phyloP scores from a whole-genome alignment of 2,113 vertebrate species.

The Paraplagusia blochii region DNA sequence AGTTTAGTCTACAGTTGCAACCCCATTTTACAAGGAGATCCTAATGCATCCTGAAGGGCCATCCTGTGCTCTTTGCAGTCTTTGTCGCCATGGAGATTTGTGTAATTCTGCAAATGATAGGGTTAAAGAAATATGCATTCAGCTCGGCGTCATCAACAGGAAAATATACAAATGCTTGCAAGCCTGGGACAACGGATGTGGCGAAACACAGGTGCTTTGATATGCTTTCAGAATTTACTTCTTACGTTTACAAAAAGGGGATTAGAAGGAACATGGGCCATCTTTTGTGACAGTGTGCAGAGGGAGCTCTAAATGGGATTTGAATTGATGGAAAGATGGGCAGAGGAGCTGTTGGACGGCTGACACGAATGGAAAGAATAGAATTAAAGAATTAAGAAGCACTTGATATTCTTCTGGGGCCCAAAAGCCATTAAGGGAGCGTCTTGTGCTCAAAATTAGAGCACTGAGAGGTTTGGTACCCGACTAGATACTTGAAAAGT shows the following conservation, averaged over 20 bases:
- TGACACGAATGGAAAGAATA: conserved; percentile 60
- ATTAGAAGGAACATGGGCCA: conserved; percentile 21
- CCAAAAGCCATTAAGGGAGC: conserved; percentile 60
- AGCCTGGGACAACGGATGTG: conserved; percentile 48
- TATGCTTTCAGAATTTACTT: conserved; percentile 64
- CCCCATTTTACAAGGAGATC: conserved; percentile 48
- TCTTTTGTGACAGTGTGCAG: conserved; percentile 45
- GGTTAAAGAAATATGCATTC: conserved; percentile 62
- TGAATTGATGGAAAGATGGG: conserved; percentile 51
- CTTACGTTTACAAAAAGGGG: conserved; percentile 18
- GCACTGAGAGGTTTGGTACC: conserved; percentile 63
- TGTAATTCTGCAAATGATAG: conserved; percentile 54
- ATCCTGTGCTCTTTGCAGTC: conserved; percentile 51
- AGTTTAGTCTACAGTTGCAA: conserved; percentile 50
- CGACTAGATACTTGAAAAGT: conserved; percentile 40
- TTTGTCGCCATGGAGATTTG: conserved; percentile 65
- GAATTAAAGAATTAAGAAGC: conserved; percentile 65
- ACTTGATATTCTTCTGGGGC: conserved; percentile 64
- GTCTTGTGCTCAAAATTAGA: conserved; percentile 54
- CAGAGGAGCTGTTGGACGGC: conserved; percentile 45
- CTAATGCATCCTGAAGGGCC: conserved; percentile 70
- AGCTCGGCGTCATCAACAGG: conserved; percentile 42
- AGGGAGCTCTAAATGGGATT: conserved; percentile 49
- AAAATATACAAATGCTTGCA: conserved; percentile 57
- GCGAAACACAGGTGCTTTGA: conserved; percentile 35